Evolutionary conservation across 2,888 invertebrate species (phyloP), one percentile per base, ranked within the genome.

Genomic region (Crocallis elinguaria): DNA sequence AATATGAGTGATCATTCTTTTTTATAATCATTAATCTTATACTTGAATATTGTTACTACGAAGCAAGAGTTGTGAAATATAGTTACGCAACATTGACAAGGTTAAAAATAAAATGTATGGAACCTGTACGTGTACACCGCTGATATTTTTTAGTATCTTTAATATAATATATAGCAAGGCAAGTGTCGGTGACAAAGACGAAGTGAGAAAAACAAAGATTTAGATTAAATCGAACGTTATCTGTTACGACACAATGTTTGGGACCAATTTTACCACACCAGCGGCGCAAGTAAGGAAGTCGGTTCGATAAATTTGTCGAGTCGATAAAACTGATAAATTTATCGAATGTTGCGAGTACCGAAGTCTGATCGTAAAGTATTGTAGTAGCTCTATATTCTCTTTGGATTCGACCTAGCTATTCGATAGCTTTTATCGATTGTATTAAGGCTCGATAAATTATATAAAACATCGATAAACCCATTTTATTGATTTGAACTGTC

Each of bases 1-100:
- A 8, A 25, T 38, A 39, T 37, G 19, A 7, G 3, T n/a, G 25
- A 27, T 16, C 38, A 25, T 38, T 38, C 14, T 17, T 35, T 25
- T 44, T 11, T 25, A 33, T 16, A 53, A 41, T 53, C 25, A 51
- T 45, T 23, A 42, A 52, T 45, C 44, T 23, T 48, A 27, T 29
- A 32, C 35, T 23, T 35, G 14, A 21, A 37, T 9, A 25, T n/a
- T 25, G 1, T 25, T 9, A 46, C 38, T 14, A 27, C 32, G 14
- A 33, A 13, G 41, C 37, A 36, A 13, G n/a, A 33, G 14, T 59
- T 55, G 45, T 29, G 42, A 52, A 56, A 59, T 33, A 27, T 16
- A 21, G 25, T 49, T 49, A 27, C 41, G 49, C 42, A 52, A 55
- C 29, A 55, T 32, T 14, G n/a, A 7, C 38, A 50, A 50, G 48